A percentile compares a stretch with the other conserved stretches of the same genome.
phyloP scores from a whole-genome alignment of 2,797 vertebrate genomes.

The Pelobates cultripes region DNA sequence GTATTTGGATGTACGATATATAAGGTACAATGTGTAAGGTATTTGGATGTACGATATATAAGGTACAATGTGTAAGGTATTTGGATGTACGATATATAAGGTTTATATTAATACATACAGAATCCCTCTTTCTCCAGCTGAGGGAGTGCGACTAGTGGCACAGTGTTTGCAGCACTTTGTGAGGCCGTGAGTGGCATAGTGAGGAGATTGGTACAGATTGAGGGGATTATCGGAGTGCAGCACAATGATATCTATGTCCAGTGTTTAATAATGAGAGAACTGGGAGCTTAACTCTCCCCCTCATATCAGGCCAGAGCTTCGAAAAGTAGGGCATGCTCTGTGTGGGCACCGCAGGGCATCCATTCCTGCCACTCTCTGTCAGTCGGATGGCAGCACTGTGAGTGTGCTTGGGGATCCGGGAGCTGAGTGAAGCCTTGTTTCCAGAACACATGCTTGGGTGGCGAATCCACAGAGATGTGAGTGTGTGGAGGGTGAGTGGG shows the following conservation, averaged over 20 bases:
- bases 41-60: too few relatives aligned
- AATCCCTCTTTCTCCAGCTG: too few relatives aligned
- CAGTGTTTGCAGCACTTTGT: too few relatives aligned
- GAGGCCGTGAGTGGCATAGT: neutral
- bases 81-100: too few relatives aligned
- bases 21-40: too few relatives aligned
- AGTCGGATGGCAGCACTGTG: neutral
- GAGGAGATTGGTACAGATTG: slow-evolving; percentile 22
- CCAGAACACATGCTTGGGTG: slow-evolving; percentile 3
- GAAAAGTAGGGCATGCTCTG: slow-evolving; percentile 39
- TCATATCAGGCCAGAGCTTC: slow-evolving; percentile 21
- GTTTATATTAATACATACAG: too few relatives aligned
- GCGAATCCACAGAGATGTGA: slow-evolving; percentile 25
- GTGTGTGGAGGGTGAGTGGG: neutral
- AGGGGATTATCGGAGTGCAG: slow-evolving; percentile 16
- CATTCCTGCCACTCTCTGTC: slow-evolving; percentile 26
- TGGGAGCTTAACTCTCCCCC: slow-evolving; percentile 14
- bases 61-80: too few relatives aligned
- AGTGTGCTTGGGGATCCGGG: slow-evolving; percentile 8
- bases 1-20: too few relatives aligned
- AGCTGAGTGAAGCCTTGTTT: neutral
- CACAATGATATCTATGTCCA: neutral
- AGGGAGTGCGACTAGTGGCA: too few relatives aligned
- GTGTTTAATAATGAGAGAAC: slow-evolving; percentile 12
- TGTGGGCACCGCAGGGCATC: slow-evolving; percentile 18